Base-by-base conservation (phyloP, 2,113 vertebrate species). In the Tiliqua scincoides region DNA sequence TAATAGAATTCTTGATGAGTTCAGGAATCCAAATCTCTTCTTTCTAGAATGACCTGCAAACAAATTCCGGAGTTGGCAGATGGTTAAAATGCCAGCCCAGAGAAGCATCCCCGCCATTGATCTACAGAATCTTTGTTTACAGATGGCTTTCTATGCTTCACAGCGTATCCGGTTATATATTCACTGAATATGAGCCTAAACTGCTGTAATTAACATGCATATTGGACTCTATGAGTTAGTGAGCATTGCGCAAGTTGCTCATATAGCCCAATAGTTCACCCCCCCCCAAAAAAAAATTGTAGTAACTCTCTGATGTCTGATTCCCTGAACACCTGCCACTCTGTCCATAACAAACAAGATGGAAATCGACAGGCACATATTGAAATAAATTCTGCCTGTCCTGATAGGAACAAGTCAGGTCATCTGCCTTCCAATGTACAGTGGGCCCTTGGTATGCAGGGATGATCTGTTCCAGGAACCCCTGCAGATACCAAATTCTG, bases 91-190 rank as follows among this genome's bases (percentile, higher is more conserved):
- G 43, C 43, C 8, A 48, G 43, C 43, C 43, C 43, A 48, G 4
- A 48, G 4, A 48, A 48, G 43, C 43, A 48, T 4, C 43, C 43
- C 43, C 43, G 4, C 43, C 43, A 48, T 8, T 48, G 43, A 48
- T 8, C 43, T 48, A 8, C 43, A 48, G 43, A 48, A 48, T 68
- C 54, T 54, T 87, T 83, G 27, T 67, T 87, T 82, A 84, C 85
- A 82, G 77, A n/a, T 40, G 1, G 8, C 17, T 78, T 43, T 62
- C 84, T 92, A 71, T 15, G 6, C 40, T 91, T 76, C 85, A 62
- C 48, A 9, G 74, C 18, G 57, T 30, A 68, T 85, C 59, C 30
- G 0, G 27, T 71, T 71, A 11, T 32, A 40, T 72, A 23, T 21
- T 40, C 35, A 40, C 37, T 40, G 37, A 72, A 73, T 15, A 43